Evolutionary conservation across 2,888 invertebrate genomes (phyloP), one percentile per base, ranked within the genome.

Genomic region (Ornithoptera alexandrae): DNA sequence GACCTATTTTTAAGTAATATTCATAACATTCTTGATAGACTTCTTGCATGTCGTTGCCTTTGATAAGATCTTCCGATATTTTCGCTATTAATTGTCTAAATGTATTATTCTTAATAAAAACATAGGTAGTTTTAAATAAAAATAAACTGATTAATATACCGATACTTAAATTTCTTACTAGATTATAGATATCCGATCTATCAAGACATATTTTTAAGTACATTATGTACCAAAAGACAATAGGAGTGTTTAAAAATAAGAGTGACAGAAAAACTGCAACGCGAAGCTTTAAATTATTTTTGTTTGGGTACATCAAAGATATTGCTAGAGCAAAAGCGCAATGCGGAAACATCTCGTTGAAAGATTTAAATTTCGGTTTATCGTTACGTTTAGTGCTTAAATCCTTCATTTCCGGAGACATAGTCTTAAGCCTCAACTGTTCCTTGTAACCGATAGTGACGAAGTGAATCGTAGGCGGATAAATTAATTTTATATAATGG

Each of bases 261-360:
- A 84, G 74, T 0, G 77, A 6, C 0, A 73, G 59, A n/a, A 82
- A 78, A 1, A 78, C 24, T 1, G 77, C 17, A 5, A 69, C 59
- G 74, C 86, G 80, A 60, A 73, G 76, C 0, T 75, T 62, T n/a
- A 73, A 7, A 10, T 82, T 87, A 1, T 70, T 72, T 70, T 76
- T 79, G 67, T 88, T 89, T 2, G 89, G 89, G 64, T 88, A 89
- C 0, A 89, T 75, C 10, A 85, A 78, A 42, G 83, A 81, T 17
- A 85, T 71, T 1, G 84, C 86, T 10, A 89, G 74, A 0, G 82
- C 81, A 69, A 88, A 87, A 5, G 87, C 79, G 69, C 88, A 88
- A 20, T 82, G 71, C 39, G 78, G 76, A 66, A 80, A 89, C 0
- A 87, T 89, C 70, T 84, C 83, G 64, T 85, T 77, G 42, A 89